A percentile compares a stretch with the other conserved stretches of the same genome.
phyloP scores from a whole-genome alignment of 2,797 vertebrate genomes.

The Enteromius anoplus region DNA sequence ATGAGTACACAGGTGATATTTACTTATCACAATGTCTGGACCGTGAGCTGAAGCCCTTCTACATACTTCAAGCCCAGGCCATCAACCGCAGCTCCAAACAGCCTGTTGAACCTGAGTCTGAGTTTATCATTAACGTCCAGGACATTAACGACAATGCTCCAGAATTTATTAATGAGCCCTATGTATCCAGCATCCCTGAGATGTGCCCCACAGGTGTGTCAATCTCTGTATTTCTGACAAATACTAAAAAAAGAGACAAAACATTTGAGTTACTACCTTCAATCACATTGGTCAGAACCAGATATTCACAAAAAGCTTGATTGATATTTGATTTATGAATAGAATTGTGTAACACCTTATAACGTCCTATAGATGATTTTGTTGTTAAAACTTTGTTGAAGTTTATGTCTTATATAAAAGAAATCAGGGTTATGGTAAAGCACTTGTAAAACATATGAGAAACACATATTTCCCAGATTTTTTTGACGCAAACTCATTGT shows the following conservation, averaged over 20 bases:
- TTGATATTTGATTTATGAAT: neutral
- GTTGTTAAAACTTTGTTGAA: neutral
- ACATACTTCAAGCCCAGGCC: slow-evolving; percentile 85
- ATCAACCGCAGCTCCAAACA: slow-evolving; percentile 78
- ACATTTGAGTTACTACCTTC: neutral
- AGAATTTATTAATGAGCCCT: slow-evolving; percentile 89
- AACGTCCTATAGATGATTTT: neutral
- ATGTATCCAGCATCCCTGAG: slow-evolving; percentile 88
- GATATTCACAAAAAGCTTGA: neutral
- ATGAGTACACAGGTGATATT: slow-evolving; percentile 83
- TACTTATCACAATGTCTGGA: slow-evolving; percentile 82
- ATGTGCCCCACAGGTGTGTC: slow-evolving; percentile 90
- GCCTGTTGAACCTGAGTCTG: slow-evolving; percentile 87
- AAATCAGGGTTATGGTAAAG: too few relatives aligned
- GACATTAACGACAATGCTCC: slow-evolving; percentile 94
- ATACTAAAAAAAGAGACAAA: neutral
- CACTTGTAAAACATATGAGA: too few relatives aligned
- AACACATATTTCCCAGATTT: too few relatives aligned
- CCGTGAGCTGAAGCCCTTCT: slow-evolving; percentile 87
- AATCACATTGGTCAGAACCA: neutral
- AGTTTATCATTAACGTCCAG: slow-evolving; percentile 91
- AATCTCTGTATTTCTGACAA: neutral
- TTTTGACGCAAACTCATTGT: neutral
- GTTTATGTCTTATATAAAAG: too few relatives aligned
- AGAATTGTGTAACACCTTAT: neutral